These are phyloP conservation scores for Turnix velox DNA, from an alignment of 2,113 vertebrate genomes.

Conservation along the genomic window DNA sequence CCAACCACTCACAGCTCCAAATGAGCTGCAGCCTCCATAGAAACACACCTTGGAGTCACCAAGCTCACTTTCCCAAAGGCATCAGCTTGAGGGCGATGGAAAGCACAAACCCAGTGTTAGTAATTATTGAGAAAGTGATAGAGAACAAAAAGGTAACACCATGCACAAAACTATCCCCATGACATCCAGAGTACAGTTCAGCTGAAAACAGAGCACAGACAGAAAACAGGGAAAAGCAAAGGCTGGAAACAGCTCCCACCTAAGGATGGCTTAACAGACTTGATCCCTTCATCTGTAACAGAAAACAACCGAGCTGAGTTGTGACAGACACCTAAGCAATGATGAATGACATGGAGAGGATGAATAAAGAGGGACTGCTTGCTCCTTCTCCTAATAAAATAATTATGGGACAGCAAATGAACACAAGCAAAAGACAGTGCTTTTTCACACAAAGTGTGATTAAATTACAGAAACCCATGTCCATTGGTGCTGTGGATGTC, in stretches of 20 bases:
- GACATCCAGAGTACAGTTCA: background rate
- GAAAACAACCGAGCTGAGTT: background rate
- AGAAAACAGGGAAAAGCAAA: background rate
- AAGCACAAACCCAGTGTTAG: background rate
- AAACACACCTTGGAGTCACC: background rate
- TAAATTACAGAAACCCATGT: background rate
- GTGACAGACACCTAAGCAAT: background rate
- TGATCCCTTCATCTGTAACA: background rate
- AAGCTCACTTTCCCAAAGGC: background rate
- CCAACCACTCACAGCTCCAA: background rate
- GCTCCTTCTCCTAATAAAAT: conserved; percentile 7
- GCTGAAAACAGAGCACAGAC: background rate
- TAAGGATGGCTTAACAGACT: background rate
- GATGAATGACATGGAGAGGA: background rate
- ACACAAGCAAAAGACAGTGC: background rate
- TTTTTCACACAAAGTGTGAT: background rate
- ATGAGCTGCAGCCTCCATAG: background rate
- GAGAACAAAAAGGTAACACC: background rate
- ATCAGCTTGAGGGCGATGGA: background rate
- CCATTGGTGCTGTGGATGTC: background rate
- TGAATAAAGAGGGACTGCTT: background rate
- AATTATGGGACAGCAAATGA: background rate
- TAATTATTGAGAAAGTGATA: background rate
- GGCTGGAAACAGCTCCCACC: background rate
- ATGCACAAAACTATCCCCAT: background rate